These are phyloP conservation scores for Cephus pulcher DNA, from an alignment of 2,888 invertebrate genomes.

Conservation along the genomic window DNA sequence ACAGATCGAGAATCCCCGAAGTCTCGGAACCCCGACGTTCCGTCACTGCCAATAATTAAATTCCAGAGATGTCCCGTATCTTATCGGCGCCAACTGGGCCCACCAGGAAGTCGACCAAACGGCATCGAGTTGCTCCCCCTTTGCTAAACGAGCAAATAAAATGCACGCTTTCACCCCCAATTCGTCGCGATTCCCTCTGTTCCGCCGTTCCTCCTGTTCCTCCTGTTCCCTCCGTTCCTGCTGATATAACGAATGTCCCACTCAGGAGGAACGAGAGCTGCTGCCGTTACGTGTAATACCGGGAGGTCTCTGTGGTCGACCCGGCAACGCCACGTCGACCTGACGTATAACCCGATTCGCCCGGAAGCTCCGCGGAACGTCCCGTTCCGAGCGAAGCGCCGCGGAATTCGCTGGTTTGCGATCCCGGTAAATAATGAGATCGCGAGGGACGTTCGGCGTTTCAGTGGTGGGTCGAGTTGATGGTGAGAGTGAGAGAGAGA, in stretches of 20 bases:
- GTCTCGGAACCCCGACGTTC: background rate
- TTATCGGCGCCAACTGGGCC: conserved; percentile 27
- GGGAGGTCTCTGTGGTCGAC: background rate
- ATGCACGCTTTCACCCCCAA: conserved; percentile 22
- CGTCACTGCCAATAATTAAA: conserved; percentile 39
- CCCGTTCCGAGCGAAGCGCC: background rate
- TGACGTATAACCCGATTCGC: background rate
- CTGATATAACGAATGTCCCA: conserved; percentile 11
- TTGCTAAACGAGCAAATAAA: conserved; percentile 24
- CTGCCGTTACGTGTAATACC: background rate
- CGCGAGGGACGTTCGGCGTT: background rate
- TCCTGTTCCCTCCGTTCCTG: background rate
- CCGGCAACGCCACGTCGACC: background rate
- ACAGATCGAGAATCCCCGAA: background rate
- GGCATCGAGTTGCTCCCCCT: background rate
- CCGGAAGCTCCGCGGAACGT: background rate
- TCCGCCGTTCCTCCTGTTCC: no score
- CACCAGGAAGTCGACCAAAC: conserved; percentile 4
- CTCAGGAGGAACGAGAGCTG: conserved; percentile 5
- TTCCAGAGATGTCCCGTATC: conserved; percentile 40
- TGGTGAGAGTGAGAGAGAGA: no score
- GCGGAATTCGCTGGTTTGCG: background rate
- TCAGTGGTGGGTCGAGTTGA: background rate
- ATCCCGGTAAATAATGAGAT: background rate
- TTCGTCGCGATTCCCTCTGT: conserved; percentile 16